These are phyloP conservation scores for Thymelicus lineola DNA, from an alignment of 2,888 invertebrate species.

Conservation along the genomic window DNA sequence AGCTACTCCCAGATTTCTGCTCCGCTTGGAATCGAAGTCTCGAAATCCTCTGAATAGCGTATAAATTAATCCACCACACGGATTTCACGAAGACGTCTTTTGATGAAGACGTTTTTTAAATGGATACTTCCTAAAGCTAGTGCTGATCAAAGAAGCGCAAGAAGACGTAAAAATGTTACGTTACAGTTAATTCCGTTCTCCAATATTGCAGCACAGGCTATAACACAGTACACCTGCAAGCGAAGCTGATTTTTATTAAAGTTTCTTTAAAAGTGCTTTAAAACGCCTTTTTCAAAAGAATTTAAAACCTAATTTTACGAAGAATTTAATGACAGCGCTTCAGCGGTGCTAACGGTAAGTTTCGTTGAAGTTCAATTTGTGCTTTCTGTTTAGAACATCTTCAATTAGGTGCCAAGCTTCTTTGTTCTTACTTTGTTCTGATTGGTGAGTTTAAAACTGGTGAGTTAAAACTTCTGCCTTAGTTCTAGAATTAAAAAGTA, in stretches of 20 bases:
- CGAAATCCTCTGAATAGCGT: too few species aligned
- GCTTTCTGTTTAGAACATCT: slow-evolving; percentile 11
- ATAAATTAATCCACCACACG: too few species aligned
- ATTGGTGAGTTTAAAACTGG: background rate
- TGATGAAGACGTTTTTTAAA: too few species aligned
- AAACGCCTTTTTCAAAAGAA: background rate
- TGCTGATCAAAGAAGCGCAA: background rate
- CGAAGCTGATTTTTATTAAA: background rate
- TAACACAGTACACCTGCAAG: too few species aligned
- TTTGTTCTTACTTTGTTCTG: slow-evolving; percentile 6
- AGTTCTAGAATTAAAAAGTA: background rate
- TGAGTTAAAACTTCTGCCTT: background rate
- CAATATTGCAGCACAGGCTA: background rate
- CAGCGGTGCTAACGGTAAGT: slow-evolving; percentile 1
- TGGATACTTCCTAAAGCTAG: background rate
- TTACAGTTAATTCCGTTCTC: background rate
- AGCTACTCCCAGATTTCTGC: too few species aligned
- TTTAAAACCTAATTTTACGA: slow-evolving; percentile 8
- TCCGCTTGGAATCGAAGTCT: too few species aligned
- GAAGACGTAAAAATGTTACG: background rate
- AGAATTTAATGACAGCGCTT: slow-evolving; percentile 9
- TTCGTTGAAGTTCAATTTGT: slow-evolving; percentile 19
- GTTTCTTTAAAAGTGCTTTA: background rate
- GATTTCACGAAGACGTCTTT: too few species aligned
- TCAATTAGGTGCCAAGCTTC: slow-evolving; percentile 21